phyloP scores from a whole-genome alignment of 2,113 vertebrate species.

The Hyperopisus bebe region DNA sequence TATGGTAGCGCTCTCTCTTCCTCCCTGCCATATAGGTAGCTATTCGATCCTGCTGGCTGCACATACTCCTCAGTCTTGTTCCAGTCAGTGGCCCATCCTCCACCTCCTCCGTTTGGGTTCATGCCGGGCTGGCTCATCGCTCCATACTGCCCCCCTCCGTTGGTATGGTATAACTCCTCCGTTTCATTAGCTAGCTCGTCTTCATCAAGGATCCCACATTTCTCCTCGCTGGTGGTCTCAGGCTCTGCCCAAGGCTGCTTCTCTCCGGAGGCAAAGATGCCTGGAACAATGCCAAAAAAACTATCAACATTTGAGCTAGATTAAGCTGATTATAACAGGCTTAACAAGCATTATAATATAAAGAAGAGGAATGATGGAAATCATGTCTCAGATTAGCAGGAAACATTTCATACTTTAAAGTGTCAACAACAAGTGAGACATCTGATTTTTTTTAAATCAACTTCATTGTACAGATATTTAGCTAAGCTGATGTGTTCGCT shows the following conservation, averaged over 20 bases:
- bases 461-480: background rate
- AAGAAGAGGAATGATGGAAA: background rate
- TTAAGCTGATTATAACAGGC: background rate
- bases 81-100: slow-evolving; percentile 80
- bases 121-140: slow-evolving; percentile 63
- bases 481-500: background rate
- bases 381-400: background rate
- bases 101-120: slow-evolving; percentile 53
- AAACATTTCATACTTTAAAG: background rate
- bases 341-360: background rate
- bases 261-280: slow-evolving; percentile 93
- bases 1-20: slow-evolving; percentile 54
- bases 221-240: slow-evolving; percentile 86
- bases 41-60: slow-evolving; percentile 76
- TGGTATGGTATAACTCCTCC: slow-evolving; percentile 82
- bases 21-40: slow-evolving; percentile 73
- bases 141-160: slow-evolving; percentile 77
- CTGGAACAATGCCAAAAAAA: slow-evolving; percentile 58
- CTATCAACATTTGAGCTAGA: background rate
- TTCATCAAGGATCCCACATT: slow-evolving; percentile 92
- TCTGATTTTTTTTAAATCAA: background rate
- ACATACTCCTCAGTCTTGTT: slow-evolving; percentile 93
- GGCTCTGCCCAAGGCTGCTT: slow-evolving; percentile 95
- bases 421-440: background rate
- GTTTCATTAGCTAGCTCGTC: slow-evolving; percentile 94